Percentiles rank a stretch among this genome's conserved stretches.
phyloP scores from a whole-genome alignment of 2,113 vertebrate species.

The Corythornis madagascariensis region DNA sequence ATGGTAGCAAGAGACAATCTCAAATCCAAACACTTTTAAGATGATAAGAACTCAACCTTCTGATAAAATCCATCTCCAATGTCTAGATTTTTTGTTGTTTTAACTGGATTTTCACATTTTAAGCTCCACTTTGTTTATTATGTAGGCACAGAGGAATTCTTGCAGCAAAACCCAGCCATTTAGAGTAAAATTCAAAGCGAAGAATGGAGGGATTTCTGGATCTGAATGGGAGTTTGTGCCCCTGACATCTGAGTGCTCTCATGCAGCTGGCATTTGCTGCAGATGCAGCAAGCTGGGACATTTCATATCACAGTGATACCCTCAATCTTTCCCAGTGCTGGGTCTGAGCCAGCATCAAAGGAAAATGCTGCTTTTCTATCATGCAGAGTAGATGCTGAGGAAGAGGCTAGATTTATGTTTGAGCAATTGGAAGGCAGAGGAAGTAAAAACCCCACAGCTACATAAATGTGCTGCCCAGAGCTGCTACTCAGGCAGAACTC shows the following conservation, averaged over 20 bases:
- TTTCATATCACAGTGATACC: background rate
- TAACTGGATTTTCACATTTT: background rate
- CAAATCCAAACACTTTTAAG: background rate
- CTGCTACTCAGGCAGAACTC: constrained; percentile 7
- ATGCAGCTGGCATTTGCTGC: constrained; percentile 10
- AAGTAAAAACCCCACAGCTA: background rate
- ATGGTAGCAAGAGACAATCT: background rate
- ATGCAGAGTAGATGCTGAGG: background rate
- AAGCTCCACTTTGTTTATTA: background rate
- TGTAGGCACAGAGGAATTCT: background rate
- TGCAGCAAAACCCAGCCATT: background rate
- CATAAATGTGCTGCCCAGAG: background rate
- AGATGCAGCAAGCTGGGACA: background rate
- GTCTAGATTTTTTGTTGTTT: background rate
- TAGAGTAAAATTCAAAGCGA: background rate
- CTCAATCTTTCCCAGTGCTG: background rate
- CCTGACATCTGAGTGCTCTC: background rate
- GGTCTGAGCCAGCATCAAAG: background rate
- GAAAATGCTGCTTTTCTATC: background rate
- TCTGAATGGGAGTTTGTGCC: background rate
- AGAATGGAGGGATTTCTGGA: constrained; percentile 2
- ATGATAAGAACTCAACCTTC: background rate
- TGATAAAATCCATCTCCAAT: background rate
- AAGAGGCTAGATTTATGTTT: background rate
- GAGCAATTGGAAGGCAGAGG: background rate